Base-by-base conservation (phyloP, 2,113 vertebrate species). In the Hemichromis elongatus region DNA sequence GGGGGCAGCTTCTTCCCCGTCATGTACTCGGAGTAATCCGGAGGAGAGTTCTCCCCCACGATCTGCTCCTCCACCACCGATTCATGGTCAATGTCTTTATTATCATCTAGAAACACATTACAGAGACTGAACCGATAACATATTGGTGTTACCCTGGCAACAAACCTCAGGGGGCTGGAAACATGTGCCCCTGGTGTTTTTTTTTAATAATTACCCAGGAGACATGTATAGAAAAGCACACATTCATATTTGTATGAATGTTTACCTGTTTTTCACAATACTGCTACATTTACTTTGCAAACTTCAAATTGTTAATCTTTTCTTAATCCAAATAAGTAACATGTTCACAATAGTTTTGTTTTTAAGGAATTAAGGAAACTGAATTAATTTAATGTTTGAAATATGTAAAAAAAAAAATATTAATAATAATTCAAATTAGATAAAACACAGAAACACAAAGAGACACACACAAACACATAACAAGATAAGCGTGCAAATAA, bases 21-120 rank as follows among this genome's bases (percentile, higher is more conserved):
- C 98, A 99, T 99, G 93, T 99, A 99, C 88, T 99, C 99, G 0
- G 99, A 99, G 90, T 99, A 99, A 94, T 99, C 99, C 4, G 99
- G 99, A 83, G 98, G 98, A 8, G 99, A 99, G 95, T 99, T 99
- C 94, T 99, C 98, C 56, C 98, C 99, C 30, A 99, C 98, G 82
- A 99, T 98, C 94, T 99, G 98, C 56, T 99, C 99, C 81, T 95
- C 95, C 90, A 95, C 95, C 90, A 95, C 95, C 4, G 95, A 95
- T 85, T 99, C 98, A 93, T 99, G 98, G 97, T 99, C 99, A 91
- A 99, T 99, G 94, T 99, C 99, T 95, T 99, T 98, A 96, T 98
- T 97, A 92, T 98, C 97, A 98, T 98, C 98, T 99, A 97, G 92
- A 96, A 93, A 97, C 9, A 95, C 83, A 93, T 94, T 95, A 92